Evolutionary conservation across 2,888 invertebrate genomes (phyloP).

Genomic region (Bugulina stolonifera): DNA sequence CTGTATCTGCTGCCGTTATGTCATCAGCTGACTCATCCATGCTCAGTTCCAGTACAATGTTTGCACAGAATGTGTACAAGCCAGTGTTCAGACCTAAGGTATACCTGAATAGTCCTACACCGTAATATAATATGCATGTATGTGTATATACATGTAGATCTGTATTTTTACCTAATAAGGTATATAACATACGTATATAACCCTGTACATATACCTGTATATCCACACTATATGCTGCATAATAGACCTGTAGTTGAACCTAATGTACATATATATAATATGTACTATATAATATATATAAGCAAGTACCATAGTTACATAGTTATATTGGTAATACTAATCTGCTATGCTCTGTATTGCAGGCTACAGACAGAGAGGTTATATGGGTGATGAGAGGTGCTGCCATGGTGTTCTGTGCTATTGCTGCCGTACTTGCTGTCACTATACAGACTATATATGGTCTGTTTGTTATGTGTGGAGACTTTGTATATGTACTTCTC

Average conservation of each 20-base stretch:
- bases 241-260: background rate
- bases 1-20: constrained; percentile 38
- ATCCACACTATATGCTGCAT: background rate
- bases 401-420: constrained; percentile 32
- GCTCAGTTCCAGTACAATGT: constrained; percentile 35
- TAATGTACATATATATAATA: background rate
- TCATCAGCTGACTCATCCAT: constrained; percentile 38
- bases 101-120: constrained; percentile 18
- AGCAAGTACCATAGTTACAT: background rate
- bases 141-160: too few species aligned
- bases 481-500: constrained; percentile 36
- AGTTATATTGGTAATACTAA: background rate
- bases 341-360: constrained; percentile 27
- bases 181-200: background rate
- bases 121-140: background rate
- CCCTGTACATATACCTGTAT: background rate
- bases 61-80: constrained; percentile 36
- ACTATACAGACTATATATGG: constrained; percentile 35
- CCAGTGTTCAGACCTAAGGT: constrained; percentile 33
- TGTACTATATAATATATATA: background rate
- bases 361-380: constrained; percentile 35
- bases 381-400: constrained; percentile 35
- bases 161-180: background rate
- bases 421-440: constrained; percentile 34
- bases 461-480: constrained; percentile 35